Evolutionary conservation across 2,113 vertebrate genomes (phyloP), one percentile per base, ranked within the genome.

Genomic region (Sprattus sprattus): DNA sequence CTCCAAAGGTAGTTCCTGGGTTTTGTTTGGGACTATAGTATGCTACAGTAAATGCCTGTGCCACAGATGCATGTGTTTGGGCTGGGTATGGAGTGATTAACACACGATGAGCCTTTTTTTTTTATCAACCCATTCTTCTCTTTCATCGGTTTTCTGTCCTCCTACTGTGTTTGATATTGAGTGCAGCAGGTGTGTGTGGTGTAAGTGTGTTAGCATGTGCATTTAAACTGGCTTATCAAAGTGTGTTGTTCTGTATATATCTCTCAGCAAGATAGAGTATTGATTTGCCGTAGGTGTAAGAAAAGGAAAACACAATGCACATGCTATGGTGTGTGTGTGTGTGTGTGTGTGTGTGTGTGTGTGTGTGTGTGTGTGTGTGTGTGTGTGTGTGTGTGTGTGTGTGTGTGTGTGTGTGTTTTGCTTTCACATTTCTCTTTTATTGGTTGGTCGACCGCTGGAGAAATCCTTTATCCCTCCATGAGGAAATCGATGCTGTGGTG

Each of bases 401-500:
- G 44, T 81, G 20, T 28, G 32, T 44, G 71, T 78, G 71, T 78
- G 39, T 78, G 45, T 45, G 16, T 64, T 75, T 44, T 25, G 9
- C 45, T 75, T 49, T 39, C 83, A 78, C 47, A 60, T 32, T 39
- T 75, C 25, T 47, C 67, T 32, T 71, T 52, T 45, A 85, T 88
- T 88, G 85, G 52, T 71, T 86, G 44, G 82, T 86, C 83, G 83
- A 45, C 85, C 86, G 82, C 83, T 16, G 6, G 85, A 84, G 81
- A 87, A 89, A 83, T 89, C 67, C 67, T 89, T 88, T 86, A 90
- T 86, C 85, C 86, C 46, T 84, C 83, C 84, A 52, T 83, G 85
- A 88, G 81, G 83, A 88, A 90, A 90, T 90, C 88, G 84, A 89
- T 89, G 88, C 20, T 25, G 47, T 82, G 86, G 85, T 87, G 84